Conservation (phyloP, 2,797 vertebrate genomes). For the Chelidonichthys spinosus region DNA sequence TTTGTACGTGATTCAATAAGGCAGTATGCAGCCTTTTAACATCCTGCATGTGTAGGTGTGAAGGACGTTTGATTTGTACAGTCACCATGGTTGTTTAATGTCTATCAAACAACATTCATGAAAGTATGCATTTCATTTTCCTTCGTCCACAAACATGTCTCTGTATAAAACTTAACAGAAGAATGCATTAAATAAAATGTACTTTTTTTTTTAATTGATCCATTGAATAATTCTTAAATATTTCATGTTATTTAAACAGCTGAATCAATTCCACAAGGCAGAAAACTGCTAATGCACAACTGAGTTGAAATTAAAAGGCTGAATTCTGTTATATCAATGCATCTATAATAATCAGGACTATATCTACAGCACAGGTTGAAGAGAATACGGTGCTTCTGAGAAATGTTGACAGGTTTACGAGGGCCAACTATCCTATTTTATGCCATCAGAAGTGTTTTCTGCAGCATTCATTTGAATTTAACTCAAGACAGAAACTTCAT, state of each 20-base stretch:
- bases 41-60: neutral
- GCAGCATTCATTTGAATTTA: neutral
- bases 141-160: neutral
- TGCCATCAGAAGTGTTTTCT: neutral
- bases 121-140: neutral
- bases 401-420: neutral
- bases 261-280: neutral
- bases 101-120: constrained; percentile 21
- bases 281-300: neutral
- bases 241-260: too few species aligned
- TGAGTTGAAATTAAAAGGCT: neutral
- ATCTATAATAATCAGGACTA: neutral
- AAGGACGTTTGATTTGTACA: constrained; percentile 12
- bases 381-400: neutral
- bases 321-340: neutral
- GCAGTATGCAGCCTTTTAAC: neutral
- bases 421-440: neutral
- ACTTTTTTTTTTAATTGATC: constrained; percentile 14
- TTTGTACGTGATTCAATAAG: constrained; percentile 11
- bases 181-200: constrained; percentile 24
- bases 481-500: neutral
- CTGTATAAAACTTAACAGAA: constrained; percentile 8
- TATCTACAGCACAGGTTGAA: neutral
- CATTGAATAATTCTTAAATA: too few species aligned
- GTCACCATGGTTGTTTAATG: neutral